These are phyloP conservation scores for Pelusios castaneus DNA, from an alignment of 2,113 vertebrate species.

Conservation along the genomic window DNA sequence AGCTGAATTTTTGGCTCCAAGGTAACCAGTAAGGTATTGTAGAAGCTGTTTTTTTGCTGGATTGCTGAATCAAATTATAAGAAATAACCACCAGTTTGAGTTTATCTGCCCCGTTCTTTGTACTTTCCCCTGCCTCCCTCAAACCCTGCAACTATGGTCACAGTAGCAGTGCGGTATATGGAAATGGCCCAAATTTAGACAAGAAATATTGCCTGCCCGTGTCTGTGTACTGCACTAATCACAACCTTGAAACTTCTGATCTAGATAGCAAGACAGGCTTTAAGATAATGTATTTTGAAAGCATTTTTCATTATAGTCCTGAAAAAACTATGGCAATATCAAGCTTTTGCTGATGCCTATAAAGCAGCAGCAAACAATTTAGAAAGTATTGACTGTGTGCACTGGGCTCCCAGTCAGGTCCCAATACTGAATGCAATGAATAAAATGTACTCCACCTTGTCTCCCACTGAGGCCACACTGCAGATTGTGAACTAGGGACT, in stretches of 20 bases:
- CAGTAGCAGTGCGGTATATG: background rate
- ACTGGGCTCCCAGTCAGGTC: background rate
- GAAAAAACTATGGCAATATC: background rate
- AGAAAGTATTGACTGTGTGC: background rate
- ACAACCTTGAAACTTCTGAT: background rate
- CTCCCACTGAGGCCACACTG: background rate
- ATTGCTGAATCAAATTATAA: too few species aligned
- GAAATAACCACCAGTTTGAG: too few species aligned
- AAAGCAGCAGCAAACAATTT: background rate
- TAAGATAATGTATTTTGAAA: background rate
- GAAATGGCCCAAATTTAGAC: background rate
- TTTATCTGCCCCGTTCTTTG: too few species aligned
- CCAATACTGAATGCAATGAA: background rate
- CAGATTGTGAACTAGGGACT: background rate
- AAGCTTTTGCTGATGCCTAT: background rate
- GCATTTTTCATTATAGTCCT: background rate
- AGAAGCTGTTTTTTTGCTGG: too few species aligned
- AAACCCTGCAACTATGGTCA: too few species aligned
- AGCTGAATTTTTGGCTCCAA: too few species aligned
- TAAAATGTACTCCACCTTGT: background rate
- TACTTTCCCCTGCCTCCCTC: too few species aligned
- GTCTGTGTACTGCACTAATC: background rate
- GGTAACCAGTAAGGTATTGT: too few species aligned
- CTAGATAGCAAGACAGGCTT: background rate
- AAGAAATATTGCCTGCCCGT: background rate